A percentile compares a stretch with the other conserved stretches of the same genome.
Evolutionary conservation across 2,888 invertebrate genomes (phyloP).

Genomic region (Cheilosia impressa): DNA sequence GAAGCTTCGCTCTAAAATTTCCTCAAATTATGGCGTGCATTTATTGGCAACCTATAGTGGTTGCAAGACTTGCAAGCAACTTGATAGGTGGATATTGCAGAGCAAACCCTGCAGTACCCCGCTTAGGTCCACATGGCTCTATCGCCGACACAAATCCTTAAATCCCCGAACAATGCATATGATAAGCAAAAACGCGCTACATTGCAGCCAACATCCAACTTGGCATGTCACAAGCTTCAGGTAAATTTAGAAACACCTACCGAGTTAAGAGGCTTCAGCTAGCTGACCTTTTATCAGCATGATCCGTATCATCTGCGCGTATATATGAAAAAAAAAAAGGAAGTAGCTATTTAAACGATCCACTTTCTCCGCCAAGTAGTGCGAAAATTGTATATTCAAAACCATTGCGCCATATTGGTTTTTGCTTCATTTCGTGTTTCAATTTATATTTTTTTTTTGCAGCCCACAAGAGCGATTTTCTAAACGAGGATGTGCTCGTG

Average conservation of each 20-base stretch:
- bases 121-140: too few species aligned
- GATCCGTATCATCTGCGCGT: constrained; percentile 13
- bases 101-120: too few species aligned
- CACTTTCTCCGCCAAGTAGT: constrained; percentile 2
- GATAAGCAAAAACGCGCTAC: too few species aligned
- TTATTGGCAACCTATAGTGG: too few species aligned
- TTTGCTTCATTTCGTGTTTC: constrained; percentile 48
- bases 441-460: constrained; percentile 7
- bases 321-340: neutral
- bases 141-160: too few species aligned
- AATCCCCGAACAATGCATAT: too few species aligned
- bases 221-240: neutral
- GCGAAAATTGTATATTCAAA: constrained; percentile 69
- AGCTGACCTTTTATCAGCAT: neutral
- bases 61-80: too few species aligned
- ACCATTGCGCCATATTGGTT: constrained; percentile 70
- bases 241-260: neutral
- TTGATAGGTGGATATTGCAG: too few species aligned
- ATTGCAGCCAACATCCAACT: too few species aligned
- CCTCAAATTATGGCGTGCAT: too few species aligned
- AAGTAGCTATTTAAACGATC: neutral
- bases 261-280: neutral
- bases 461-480: constrained; percentile 38
- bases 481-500: constrained; percentile 63
- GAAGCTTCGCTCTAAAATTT: too few species aligned